Conservation (phyloP, 2,113 vertebrate species). For the Camelus bactrianus region DNA sequence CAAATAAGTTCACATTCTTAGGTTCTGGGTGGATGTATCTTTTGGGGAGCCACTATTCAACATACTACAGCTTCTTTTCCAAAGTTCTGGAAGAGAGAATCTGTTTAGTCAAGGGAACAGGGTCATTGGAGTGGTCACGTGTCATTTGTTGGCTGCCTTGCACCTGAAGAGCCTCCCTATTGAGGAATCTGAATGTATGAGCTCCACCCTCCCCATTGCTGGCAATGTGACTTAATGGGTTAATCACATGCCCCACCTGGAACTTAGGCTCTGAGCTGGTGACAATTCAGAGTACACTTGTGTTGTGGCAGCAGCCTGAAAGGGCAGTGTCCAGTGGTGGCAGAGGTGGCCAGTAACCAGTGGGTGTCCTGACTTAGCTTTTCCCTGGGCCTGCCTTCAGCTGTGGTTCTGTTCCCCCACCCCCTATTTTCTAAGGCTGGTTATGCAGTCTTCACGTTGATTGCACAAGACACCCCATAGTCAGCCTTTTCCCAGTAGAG, state of each 20-base stretch:
- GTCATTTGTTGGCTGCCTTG: neutral
- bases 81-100: neutral
- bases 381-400: neutral
- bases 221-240: neutral
- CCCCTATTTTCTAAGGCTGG: neutral
- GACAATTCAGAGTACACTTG: neutral
- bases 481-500: neutral
- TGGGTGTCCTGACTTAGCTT: neutral
- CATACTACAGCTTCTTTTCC: neutral
- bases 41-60: neutral
- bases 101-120: neutral
- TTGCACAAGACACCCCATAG: neutral
- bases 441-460: neutral
- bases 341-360: neutral
- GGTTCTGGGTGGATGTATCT: neutral
- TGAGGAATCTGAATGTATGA: neutral
- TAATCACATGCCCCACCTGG: neutral
- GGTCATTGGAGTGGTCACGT: neutral
- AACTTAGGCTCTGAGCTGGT: neutral
- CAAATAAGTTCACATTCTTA: conserved; percentile 24
- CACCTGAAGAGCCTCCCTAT: neutral
- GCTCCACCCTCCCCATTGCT: neutral
- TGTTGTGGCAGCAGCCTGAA: neutral
- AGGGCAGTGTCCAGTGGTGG: neutral
- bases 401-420: neutral